Percentiles rank a stretch among this genome's conserved stretches.
These are phyloP conservation scores for Pterostichus madidus DNA, from an alignment of 2,888 invertebrate genomes.

Conservation along the genomic window DNA sequence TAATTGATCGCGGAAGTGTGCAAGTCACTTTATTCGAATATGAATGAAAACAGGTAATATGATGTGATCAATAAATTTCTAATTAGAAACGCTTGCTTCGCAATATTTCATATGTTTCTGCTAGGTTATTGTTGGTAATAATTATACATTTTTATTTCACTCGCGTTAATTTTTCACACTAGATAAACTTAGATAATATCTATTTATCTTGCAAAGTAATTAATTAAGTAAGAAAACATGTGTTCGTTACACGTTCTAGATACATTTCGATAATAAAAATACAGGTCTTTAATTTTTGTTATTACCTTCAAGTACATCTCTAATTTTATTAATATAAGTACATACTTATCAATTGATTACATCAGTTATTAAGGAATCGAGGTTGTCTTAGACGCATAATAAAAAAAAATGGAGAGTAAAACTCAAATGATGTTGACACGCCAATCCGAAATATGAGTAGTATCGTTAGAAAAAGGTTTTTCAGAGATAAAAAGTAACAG, in stretches of 20 bases:
- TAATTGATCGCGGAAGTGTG: slow-evolving; percentile 17
- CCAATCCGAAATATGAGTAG: too few relatives aligned
- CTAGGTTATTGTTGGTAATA: neutral
- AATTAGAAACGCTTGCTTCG: slow-evolving; percentile 19
- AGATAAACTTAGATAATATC: slow-evolving; percentile 21
- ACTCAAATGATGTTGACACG: too few relatives aligned
- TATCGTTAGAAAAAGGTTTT: too few relatives aligned
- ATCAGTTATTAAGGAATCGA: neutral
- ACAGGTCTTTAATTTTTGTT: neutral
- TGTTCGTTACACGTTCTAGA: neutral
- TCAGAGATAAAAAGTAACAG: too few relatives aligned
- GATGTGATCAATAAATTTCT: slow-evolving; percentile 41
- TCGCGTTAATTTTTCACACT: slow-evolving; percentile 20
- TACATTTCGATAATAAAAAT: neutral
- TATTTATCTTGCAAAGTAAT: slow-evolving; percentile 5
- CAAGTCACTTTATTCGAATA: slow-evolving; percentile 21
- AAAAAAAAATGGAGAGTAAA: too few relatives aligned
- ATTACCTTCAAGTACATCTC: neutral
- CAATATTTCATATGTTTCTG: slow-evolving; percentile 6
- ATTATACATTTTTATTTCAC: slow-evolving; percentile 5
- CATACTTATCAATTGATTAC: too few relatives aligned
- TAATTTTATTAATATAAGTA: too few relatives aligned
- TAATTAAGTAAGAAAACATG: neutral
- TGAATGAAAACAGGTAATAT: slow-evolving; percentile 3
- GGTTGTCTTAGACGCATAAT: too few relatives aligned